phyloP scores from a whole-genome alignment of 2,113 vertebrate species.

The Trematomus loennbergii region DNA sequence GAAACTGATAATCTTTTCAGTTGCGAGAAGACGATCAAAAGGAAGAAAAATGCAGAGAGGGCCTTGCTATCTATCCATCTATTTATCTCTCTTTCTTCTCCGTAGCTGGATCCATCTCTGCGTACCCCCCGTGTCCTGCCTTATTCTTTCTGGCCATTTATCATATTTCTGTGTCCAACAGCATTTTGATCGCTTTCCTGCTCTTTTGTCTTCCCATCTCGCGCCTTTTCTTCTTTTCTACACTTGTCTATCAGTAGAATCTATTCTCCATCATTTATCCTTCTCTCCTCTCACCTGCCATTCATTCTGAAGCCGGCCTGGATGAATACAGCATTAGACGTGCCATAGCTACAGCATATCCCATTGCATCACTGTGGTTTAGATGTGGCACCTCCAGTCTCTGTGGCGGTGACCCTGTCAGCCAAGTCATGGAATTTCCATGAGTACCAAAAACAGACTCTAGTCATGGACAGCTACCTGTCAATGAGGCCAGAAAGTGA shows the following conservation, averaged over 20 bases:
- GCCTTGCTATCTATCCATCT: conserved; percentile 66
- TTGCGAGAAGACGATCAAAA: conserved; percentile 69
- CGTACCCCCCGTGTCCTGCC: conserved; percentile 54
- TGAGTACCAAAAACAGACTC: conserved; percentile 8
- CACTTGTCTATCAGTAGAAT: conserved; percentile 64
- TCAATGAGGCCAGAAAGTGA: conserved; percentile 19
- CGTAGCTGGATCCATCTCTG: conserved; percentile 50
- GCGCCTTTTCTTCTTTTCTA: conserved; percentile 39
- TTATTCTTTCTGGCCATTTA: conserved; percentile 65
- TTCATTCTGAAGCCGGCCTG: neutral
- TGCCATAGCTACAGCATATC: conserved; percentile 8
- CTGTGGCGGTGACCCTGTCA: conserved; percentile 39
- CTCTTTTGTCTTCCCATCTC: conserved; percentile 59
- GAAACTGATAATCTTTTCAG: conserved; percentile 69
- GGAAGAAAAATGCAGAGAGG: conserved; percentile 58
- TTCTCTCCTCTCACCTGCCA: conserved; percentile 30
- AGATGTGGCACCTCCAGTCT: conserved; percentile 22
- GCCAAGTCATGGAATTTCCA: conserved; percentile 42
- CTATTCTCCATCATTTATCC: conserved; percentile 48
- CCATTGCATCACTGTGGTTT: conserved; percentile 35
- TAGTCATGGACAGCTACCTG: conserved; percentile 18
- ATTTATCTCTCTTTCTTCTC: conserved; percentile 52
- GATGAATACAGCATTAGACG: neutral
- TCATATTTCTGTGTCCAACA: conserved; percentile 59
- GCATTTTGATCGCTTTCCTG: conserved; percentile 60